Evolutionary conservation across 2,888 invertebrate species (phyloP).

Genomic region (Gryllus longicercus): DNA sequence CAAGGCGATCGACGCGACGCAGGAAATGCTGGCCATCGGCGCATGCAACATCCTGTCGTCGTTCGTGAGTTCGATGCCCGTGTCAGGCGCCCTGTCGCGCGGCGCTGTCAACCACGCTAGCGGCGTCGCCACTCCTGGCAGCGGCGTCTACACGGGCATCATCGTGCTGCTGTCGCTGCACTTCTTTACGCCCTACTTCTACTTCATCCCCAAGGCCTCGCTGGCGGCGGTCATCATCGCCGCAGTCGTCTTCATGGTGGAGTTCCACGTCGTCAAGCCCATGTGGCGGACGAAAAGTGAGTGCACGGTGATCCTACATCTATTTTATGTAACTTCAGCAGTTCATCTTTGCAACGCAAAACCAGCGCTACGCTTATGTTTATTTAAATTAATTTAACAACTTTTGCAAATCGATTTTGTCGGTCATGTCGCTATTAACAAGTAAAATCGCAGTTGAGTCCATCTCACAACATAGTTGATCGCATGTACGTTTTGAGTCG

Average conservation of each 20-base stretch:
- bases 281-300: conserved; percentile 65
- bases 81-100: conserved; percentile 59
- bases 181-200: conserved; percentile 64
- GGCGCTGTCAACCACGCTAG: conserved; percentile 70
- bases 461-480: no score
- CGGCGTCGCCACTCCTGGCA: conserved; percentile 65
- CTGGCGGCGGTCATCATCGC: conserved; percentile 69
- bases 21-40: conserved; percentile 67
- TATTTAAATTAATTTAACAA: no score
- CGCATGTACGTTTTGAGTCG: no score
- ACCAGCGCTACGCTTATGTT: no score
- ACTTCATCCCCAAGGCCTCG: conserved; percentile 61
- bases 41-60: conserved; percentile 63
- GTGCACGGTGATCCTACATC: conserved; percentile 35
- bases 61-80: conserved; percentile 66
- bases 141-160: conserved; percentile 59
- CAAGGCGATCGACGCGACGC: conserved; percentile 62
- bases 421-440: no score
- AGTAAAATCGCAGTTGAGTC: no score
- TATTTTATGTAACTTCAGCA: no score
- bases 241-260: conserved; percentile 67
- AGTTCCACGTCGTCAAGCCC: conserved; percentile 59
- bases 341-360: no score
- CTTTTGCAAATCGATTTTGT: no score
- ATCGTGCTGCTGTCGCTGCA: conserved; percentile 53